phyloP scores from a whole-genome alignment of 1,140 invertebrate species.

The Hyphantria cunea region DNA sequence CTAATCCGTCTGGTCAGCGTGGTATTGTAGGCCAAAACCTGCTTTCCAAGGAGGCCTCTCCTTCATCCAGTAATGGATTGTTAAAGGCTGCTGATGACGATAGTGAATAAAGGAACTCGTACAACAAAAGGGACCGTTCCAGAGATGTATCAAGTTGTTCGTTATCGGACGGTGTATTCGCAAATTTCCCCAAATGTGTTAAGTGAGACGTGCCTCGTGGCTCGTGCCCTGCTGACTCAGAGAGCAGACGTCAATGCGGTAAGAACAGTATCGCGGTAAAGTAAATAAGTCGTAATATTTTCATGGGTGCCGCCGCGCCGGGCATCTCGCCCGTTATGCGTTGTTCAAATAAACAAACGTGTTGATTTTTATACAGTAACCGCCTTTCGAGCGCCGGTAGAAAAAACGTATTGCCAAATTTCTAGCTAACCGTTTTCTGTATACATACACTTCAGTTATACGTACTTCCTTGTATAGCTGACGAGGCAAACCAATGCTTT shows the following conservation, averaged over 20 bases:
- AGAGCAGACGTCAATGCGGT: conserved; percentile 60
- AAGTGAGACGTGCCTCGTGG: conserved; percentile 38
- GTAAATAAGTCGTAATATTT: conserved; percentile 80
- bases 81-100: too few relatives aligned
- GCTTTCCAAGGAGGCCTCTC: too few relatives aligned
- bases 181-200: conserved; percentile 26
- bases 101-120: neutral
- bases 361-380: conserved; percentile 75
- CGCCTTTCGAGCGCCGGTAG: conserved; percentile 49
- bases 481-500: conserved; percentile 14
- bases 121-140: neutral
- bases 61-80: too few relatives aligned
- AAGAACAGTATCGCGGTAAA: conserved; percentile 67
- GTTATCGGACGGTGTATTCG: conserved; percentile 25
- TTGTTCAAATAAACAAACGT: conserved; percentile 62
- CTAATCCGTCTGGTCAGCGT: too few relatives aligned
- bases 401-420: conserved; percentile 34
- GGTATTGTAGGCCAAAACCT: too few relatives aligned
- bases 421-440: conserved; percentile 46
- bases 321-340: conserved; percentile 46
- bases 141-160: neutral
- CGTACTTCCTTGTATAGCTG: neutral
- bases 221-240: conserved; percentile 59
- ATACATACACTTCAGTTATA: neutral
- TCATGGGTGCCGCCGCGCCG: conserved; percentile 69